These are phyloP conservation scores for Varecia variegata DNA, from an alignment of 2,797 vertebrate genomes.

Conservation along the genomic window DNA sequence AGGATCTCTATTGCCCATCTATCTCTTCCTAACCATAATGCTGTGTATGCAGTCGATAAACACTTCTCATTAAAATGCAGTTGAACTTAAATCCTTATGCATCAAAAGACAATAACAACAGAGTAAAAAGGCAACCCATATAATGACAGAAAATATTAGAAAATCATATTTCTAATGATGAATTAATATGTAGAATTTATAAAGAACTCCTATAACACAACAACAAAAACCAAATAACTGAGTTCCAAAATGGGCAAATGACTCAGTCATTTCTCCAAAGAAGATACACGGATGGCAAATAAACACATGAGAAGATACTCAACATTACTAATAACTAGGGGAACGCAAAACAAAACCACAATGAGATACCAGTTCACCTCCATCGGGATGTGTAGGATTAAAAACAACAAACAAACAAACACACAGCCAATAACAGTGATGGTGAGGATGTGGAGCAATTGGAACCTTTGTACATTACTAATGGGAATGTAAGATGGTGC, in stretches of 20 bases:
- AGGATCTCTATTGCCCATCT: not conserved
- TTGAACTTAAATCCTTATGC: not conserved
- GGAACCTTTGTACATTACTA: not conserved
- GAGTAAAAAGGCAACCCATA: not conserved
- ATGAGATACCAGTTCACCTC: not conserved
- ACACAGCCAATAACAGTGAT: not conserved
- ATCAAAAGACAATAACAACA: not conserved
- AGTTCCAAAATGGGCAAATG: conserved; percentile 5
- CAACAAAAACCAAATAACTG: not conserved
- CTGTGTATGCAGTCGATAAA: not conserved
- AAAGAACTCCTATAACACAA: not conserved
- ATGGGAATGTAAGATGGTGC: not conserved
- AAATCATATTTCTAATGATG: not conserved
- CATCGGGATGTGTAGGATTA: not conserved
- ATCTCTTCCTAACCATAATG: not conserved
- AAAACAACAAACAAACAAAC: not conserved
- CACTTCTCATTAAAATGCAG: conserved; percentile 16
- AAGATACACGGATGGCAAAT: not conserved
- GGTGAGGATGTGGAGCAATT: not conserved
- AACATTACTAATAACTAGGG: not conserved
- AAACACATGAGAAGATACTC: not conserved
- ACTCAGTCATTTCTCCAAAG: not conserved
- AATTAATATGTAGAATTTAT: not conserved
- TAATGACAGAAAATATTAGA: not conserved
- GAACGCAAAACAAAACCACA: not conserved